A percentile compares a stretch with the other conserved stretches of the same genome.
These are phyloP conservation scores for Aphelinus certus DNA, from an alignment of 1,140 invertebrate genomes.

Conservation along the genomic window DNA sequence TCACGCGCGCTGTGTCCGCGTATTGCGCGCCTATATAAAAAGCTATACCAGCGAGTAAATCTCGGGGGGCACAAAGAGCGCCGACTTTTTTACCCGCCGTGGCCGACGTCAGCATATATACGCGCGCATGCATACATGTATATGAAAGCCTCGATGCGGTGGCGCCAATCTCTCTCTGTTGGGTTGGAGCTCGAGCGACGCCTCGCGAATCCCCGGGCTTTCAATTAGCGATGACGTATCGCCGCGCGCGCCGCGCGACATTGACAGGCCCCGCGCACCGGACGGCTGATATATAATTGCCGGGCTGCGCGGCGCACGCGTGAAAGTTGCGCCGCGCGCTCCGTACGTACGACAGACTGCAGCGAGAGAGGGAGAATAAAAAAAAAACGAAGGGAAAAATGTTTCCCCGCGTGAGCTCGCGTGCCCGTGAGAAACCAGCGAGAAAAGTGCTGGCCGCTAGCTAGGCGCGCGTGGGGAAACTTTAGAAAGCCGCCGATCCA, in stretches of 20 bases:
- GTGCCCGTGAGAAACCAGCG: conserved; percentile 25
- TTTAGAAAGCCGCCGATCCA: conserved; percentile 19
- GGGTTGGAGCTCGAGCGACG: neutral
- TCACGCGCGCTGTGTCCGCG: too few species aligned
- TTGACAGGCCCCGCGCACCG: neutral
- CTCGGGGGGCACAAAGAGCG: conserved; percentile 42
- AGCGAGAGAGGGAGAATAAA: neutral
- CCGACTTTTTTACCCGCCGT: conserved; percentile 55
- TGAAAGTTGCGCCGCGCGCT: too few species aligned
- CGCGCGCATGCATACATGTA: conserved; percentile 42
- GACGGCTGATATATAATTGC: too few species aligned
- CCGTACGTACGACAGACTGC: too few species aligned
- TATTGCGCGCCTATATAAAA: too few species aligned
- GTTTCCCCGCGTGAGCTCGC: conserved; percentile 10
- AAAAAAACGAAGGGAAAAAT: conserved; percentile 9
- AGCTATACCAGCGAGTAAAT: conserved; percentile 53
- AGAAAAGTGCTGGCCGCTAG: neutral
- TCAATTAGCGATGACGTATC: conserved; percentile 35
- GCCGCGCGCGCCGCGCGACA: neutral
- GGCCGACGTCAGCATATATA: conserved; percentile 48
- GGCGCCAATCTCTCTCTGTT: neutral
- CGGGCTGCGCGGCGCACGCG: neutral
- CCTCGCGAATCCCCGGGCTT: neutral
- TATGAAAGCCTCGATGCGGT: conserved; percentile 4
- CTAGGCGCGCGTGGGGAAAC: neutral